Base-by-base conservation (phyloP, 1,140 invertebrate genomes). In the Drosophila orena region DNA sequence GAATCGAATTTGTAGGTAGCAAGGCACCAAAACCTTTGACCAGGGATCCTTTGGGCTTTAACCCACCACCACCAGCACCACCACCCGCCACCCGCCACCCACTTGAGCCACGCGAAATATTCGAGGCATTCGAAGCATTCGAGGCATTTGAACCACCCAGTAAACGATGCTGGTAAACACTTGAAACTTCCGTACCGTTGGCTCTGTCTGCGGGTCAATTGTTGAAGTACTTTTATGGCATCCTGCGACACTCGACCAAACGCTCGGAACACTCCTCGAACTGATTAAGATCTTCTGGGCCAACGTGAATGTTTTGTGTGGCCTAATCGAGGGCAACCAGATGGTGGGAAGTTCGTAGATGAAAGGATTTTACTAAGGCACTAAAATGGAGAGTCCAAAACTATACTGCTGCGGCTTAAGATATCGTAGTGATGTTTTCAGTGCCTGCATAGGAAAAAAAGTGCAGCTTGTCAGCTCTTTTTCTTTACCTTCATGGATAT, bases 91-190 rank as follows among this genome's bases (percentile, higher is more conserved):
- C 34, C 20, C 12, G 42, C 37, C 44, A 27, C 46, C 47, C 47
- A 50, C 47, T 50, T 47, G 50, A 38, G 52, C 43, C 34, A 17
- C 34, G 37, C 37, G 11, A 15, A 47, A 2, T 10, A 46, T 22
- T 14, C 37, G 14, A 12, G 14, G 37, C 20, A 22, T 43, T 14
- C 14, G 40, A 20, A 1, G 4, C 15, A 20, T 42, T 11, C 10
- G 17, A 20, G 0, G 3, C 7, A 20, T 44, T 22, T 14, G 20
- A 24, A 30, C 6, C 30, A 40, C 8, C 43, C 56, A 64, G 73
- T 65, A 86, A 86, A 78, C 81, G 74, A 75, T 81, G 81, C 83
- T 89, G 83, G 84, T 73, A 88, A 88, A 88, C 83, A 88, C 83
- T 86, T 88, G 75, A 88, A 79, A 46, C 81, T 81, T 86, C 69